phyloP scores from a whole-genome alignment of 2,113 vertebrate species.

The Sceloporus undulatus region DNA sequence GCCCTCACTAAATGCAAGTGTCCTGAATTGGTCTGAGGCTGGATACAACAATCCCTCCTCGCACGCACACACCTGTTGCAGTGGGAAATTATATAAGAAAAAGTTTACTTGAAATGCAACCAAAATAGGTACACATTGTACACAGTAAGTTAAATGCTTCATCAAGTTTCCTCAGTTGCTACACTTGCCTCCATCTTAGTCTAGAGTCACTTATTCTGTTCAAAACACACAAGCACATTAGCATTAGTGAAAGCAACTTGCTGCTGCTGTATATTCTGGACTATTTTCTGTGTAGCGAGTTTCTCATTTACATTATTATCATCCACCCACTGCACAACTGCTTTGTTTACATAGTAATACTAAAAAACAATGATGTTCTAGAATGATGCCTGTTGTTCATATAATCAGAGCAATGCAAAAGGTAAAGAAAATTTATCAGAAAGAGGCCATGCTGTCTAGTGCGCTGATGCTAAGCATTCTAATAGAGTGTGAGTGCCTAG shows the following conservation, averaged over 20 bases:
- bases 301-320: neutral
- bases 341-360: slow-evolving; percentile 1
- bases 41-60: neutral
- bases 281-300: slow-evolving; percentile 9
- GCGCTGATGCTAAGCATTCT: neutral
- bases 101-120: too few species aligned
- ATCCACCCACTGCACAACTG: slow-evolving; percentile 9
- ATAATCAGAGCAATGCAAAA: neutral
- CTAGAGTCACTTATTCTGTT: neutral
- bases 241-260: neutral
- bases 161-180: neutral
- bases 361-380: slow-evolving; percentile 22
- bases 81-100: neutral
- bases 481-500: neutral
- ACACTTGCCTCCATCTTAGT: neutral
- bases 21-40: neutral
- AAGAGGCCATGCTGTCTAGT: neutral
- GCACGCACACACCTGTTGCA: neutral
- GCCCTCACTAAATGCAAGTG: neutral
- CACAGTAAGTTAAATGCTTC: neutral
- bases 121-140: neutral
- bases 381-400: neutral
- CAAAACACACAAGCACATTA: neutral
- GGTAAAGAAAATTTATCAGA: neutral
- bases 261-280: neutral